Conservation (phyloP, 2,113 vertebrate species). For the Chloropsis hardwickii region DNA sequence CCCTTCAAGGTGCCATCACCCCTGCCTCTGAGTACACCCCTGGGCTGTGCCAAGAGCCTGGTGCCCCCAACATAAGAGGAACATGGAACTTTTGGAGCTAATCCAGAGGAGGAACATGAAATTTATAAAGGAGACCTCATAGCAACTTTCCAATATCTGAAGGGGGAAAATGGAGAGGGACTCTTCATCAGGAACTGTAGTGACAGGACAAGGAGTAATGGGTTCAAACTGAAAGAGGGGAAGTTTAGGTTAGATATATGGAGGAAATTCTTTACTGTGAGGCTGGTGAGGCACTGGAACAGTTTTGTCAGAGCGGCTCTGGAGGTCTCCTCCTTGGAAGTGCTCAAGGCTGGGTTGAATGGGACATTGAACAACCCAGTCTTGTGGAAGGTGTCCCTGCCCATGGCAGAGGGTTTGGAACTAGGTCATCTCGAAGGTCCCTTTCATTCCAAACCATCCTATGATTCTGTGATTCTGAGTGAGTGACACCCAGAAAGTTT, state of each 20-base stretch:
- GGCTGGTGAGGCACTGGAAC: background rate
- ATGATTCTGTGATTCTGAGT: background rate
- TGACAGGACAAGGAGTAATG: background rate
- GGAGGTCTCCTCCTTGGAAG: background rate
- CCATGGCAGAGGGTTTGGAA: background rate
- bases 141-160: background rate
- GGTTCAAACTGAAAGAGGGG: background rate
- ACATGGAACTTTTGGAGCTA: background rate
- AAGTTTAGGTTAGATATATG: background rate
- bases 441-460: background rate
- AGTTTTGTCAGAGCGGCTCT: background rate
- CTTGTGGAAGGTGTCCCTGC: background rate
- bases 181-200: background rate
- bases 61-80: background rate
- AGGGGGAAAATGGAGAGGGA: background rate
- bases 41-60: background rate
- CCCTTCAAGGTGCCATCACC: accelerated
- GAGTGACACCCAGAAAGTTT: background rate
- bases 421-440: background rate
- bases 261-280: background rate
- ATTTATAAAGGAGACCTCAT: background rate
- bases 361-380: accelerated
- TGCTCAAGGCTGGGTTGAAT: no score
- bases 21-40: background rate
- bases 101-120: background rate